These are phyloP conservation scores for Nomia melanderi DNA, from an alignment of 1,140 invertebrate genomes.

Conservation along the genomic window DNA sequence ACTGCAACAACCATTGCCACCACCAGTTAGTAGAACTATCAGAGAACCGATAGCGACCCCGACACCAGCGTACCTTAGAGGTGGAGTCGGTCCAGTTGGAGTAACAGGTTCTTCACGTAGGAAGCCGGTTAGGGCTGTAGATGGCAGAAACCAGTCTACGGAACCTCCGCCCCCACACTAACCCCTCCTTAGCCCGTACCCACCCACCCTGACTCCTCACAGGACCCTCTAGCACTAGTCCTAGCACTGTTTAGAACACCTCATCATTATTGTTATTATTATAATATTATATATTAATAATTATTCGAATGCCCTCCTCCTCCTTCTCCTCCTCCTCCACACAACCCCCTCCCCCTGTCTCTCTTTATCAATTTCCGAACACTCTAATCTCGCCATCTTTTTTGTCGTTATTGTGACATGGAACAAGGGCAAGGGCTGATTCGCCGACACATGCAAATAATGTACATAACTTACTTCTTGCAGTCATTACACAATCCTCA, in stretches of 20 bases:
- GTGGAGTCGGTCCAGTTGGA: constrained; percentile 74
- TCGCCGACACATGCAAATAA: constrained; percentile 55
- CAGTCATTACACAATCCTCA: constrained; percentile 54
- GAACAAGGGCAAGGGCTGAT: constrained; percentile 66
- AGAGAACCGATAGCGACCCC: constrained; percentile 76
- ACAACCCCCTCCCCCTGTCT: too few species aligned
- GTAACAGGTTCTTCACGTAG: constrained; percentile 79
- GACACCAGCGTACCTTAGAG: constrained; percentile 72
- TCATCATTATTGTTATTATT: constrained; percentile 80
- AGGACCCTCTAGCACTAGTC: constrained; percentile 79
- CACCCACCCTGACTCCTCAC: constrained; percentile 65
- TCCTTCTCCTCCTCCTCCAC: constrained; percentile 59
- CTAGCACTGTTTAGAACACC: constrained; percentile 81
- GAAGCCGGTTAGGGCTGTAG: constrained; percentile 81
- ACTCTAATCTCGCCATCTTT: constrained; percentile 63
- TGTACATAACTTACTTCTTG: constrained; percentile 66
- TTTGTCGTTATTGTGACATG: constrained; percentile 63
- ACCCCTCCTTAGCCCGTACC: constrained; percentile 68
- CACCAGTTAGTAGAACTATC: constrained; percentile 77
- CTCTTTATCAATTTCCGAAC: constrained; percentile 48
- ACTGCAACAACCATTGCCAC: constrained; percentile 76
- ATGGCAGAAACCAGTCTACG: constrained; percentile 81
- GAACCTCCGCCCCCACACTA: constrained; percentile 82
- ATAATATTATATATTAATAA: constrained; percentile 75
- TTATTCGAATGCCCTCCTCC: constrained; percentile 66